These are phyloP conservation scores for Panthera tigris DNA, from an alignment of 2,113 vertebrate genomes.

Conservation along the genomic window DNA sequence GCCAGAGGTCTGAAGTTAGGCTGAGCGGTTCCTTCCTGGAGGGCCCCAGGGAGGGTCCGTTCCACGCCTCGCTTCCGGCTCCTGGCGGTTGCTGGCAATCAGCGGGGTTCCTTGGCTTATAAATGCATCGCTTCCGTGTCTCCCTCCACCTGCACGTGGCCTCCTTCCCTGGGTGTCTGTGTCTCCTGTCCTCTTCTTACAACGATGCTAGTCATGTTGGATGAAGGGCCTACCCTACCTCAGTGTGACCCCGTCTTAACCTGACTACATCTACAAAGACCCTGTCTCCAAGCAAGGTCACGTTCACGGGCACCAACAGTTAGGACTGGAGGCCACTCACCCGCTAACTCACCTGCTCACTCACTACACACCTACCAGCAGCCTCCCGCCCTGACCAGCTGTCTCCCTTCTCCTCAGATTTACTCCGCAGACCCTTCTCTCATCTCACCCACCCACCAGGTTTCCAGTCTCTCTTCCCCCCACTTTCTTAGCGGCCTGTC, in stretches of 20 bases:
- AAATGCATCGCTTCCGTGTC: background rate
- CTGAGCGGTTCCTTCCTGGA: background rate
- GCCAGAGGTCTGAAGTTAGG: background rate
- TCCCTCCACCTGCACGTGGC: background rate
- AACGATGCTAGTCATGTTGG: background rate
- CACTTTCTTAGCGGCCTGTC: background rate
- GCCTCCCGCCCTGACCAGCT: background rate
- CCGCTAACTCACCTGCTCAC: rapidly evolving
- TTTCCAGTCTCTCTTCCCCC: background rate
- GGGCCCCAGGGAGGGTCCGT: background rate
- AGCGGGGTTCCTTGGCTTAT: background rate
- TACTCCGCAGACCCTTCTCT: background rate
- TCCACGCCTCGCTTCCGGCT: background rate
- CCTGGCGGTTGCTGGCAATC: background rate
- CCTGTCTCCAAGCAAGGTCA: background rate
- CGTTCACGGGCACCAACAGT: background rate
- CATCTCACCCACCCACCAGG: background rate
- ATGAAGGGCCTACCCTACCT: background rate
- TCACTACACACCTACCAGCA: rapidly evolving
- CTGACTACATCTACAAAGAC: background rate
- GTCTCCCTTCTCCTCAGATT: background rate
- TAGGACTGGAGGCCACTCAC: rapidly evolving
- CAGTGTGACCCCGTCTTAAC: background rate
- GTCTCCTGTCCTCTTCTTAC: background rate
- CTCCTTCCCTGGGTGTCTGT: too few relatives aligned